Evolutionary conservation across 2,888 invertebrate species (phyloP).

Genomic region (Drosophila mayaguana): DNA sequence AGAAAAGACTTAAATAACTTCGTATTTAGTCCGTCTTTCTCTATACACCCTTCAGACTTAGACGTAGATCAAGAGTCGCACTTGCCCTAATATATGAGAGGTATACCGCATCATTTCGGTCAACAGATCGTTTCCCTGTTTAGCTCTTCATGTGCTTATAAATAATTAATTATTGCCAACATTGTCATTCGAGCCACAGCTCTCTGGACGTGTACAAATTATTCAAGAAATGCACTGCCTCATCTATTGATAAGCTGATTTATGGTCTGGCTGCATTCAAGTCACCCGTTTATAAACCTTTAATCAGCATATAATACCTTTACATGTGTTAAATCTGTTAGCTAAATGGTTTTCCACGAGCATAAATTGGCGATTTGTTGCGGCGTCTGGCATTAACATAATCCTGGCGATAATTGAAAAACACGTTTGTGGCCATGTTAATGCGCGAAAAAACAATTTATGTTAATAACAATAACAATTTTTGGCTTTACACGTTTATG

Average conservation of each 20-base stretch:
- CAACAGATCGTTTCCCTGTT: too few species aligned
- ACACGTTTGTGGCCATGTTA: constrained; percentile 77
- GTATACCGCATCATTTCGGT: too few species aligned
- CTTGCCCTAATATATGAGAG: too few species aligned
- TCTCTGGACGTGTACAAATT: background rate
- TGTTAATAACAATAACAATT: constrained; percentile 69
- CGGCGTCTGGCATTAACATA: constrained; percentile 71
- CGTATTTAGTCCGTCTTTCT: too few species aligned
- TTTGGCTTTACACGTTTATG: constrained; percentile 62
- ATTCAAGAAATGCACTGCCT: background rate
- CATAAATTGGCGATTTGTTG: constrained; percentile 78
- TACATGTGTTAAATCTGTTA: constrained; percentile 75
- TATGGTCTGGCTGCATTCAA: constrained; percentile 31
- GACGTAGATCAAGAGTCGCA: too few species aligned
- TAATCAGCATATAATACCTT: constrained; percentile 52
- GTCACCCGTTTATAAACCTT: constrained; percentile 23
- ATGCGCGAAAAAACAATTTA: constrained; percentile 57
- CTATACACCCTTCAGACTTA: too few species aligned
- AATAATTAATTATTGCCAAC: too few species aligned
- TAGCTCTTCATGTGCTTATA: too few species aligned
- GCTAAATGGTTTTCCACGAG: constrained; percentile 61
- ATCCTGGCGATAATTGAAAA: constrained; percentile 78
- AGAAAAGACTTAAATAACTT: too few species aligned
- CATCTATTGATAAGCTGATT: constrained; percentile 8
- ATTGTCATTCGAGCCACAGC: too few species aligned